Evolutionary conservation across 1,140 invertebrate genomes (phyloP).

Genomic region (Yoshiicerus persimilis): DNA sequence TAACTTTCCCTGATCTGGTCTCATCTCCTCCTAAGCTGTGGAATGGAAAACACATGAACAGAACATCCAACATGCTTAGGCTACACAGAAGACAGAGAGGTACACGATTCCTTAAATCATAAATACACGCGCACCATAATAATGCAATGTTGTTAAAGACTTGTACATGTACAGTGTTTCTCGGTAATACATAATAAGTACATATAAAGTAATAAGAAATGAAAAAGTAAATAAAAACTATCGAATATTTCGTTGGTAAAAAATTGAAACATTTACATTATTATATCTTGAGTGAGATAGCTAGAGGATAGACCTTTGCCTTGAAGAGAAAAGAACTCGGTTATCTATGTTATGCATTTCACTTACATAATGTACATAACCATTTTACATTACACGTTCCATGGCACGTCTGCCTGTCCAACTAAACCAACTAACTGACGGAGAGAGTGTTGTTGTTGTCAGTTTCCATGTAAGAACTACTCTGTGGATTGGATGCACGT

Average conservation of each 20-base stretch:
- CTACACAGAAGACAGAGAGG: neutral
- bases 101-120: neutral
- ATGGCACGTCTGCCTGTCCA: slow-evolving; percentile 9
- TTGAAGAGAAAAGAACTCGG: neutral
- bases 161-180: neutral
- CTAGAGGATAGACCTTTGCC: neutral
- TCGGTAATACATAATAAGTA: neutral
- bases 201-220: neutral
- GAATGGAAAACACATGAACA: neutral
- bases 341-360: neutral
- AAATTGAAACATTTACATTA: neutral
- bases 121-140: neutral
- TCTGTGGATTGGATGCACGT: neutral
- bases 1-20: neutral
- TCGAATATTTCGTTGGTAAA: neutral
- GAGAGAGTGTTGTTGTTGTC: slow-evolving; percentile 12
- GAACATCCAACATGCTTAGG: neutral
- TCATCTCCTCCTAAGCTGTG: neutral
- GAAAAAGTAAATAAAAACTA: slow-evolving; percentile 6
- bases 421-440: neutral
- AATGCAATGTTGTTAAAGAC: neutral
- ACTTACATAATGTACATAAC: neutral
- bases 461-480: neutral
- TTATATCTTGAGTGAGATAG: neutral
- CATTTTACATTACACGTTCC: neutral